Percentiles rank a stretch among this genome's conserved stretches.
These are phyloP conservation scores for Eulemur albifrons DNA, from an alignment of 2,797 vertebrate genomes.

Conservation along the genomic window DNA sequence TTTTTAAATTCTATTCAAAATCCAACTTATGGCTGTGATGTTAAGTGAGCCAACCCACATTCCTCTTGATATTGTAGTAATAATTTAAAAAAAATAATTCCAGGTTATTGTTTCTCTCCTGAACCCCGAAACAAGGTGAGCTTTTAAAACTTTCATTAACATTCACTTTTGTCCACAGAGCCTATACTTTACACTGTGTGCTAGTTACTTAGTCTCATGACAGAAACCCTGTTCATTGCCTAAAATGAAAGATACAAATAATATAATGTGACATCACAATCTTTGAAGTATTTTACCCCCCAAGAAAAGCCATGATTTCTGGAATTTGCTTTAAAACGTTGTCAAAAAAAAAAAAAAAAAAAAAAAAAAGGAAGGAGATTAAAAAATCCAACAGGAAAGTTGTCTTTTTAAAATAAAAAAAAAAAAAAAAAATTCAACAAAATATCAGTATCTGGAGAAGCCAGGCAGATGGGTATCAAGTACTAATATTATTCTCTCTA, in stretches of 20 bases:
- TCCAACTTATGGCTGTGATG: not conserved
- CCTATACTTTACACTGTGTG: not conserved
- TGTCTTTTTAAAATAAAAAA: too few relatives aligned
- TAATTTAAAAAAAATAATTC: not conserved
- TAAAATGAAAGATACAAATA: not conserved
- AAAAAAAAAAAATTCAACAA: not conserved
- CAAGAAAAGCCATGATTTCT: not conserved
- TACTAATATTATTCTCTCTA: not conserved
- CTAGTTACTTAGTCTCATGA: not conserved
- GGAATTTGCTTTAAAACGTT: too few relatives aligned
- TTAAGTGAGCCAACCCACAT: not conserved
- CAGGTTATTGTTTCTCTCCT: not conserved
- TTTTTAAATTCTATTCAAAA: not conserved
- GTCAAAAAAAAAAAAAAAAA: not conserved
- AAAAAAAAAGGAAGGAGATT: not conserved
- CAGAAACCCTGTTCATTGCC: not conserved
- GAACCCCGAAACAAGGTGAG: not conserved
- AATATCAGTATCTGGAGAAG: not conserved
- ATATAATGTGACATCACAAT: not conserved
- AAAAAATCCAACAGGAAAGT: not conserved
- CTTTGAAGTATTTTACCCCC: not conserved
- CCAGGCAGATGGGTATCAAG: not conserved
- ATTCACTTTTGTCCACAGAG: not conserved
- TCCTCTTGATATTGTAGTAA: not conserved
- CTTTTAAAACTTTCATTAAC: not conserved